These are phyloP conservation scores for Hyaena hyaena DNA, from an alignment of 2,113 vertebrate genomes.

Conservation along the genomic window DNA sequence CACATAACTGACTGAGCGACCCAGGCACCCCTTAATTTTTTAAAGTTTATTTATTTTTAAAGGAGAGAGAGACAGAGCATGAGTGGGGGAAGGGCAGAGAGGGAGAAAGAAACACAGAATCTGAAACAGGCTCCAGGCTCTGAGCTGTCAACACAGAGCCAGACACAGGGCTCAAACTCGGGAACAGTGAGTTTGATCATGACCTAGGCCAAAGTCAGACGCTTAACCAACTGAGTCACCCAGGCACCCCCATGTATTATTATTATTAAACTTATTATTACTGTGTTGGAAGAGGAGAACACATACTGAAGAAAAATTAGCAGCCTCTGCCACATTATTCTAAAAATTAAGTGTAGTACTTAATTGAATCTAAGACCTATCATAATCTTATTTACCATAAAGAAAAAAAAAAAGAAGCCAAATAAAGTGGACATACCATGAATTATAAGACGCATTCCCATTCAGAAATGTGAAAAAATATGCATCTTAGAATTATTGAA, in stretches of 20 bases:
- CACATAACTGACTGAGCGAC: no score
- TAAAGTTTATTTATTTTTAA: no score
- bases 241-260: not conserved
- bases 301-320: not conserved
- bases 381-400: not conserved
- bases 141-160: no score
- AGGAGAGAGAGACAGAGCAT: no score
- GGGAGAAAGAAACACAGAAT: no score
- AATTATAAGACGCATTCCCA: not conserved
- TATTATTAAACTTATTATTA: not conserved
- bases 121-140: no score
- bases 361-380: not conserved
- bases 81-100: no score
- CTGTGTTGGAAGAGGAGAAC: not conserved
- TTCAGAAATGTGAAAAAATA: constrained; percentile 42
- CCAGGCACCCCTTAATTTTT: no score
- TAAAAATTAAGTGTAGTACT: not conserved
- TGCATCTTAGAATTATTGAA: not conserved
- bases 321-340: not conserved
- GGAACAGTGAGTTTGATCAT: no score
- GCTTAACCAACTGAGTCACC: no score
- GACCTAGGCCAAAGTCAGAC: no score
- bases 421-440: not conserved
- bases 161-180: no score
- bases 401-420: not conserved